A percentile compares a stretch with the other conserved stretches of the same genome.
These are phyloP conservation scores for Xenopus petersii DNA, from an alignment of 2,797 vertebrate genomes.

Conservation along the genomic window DNA sequence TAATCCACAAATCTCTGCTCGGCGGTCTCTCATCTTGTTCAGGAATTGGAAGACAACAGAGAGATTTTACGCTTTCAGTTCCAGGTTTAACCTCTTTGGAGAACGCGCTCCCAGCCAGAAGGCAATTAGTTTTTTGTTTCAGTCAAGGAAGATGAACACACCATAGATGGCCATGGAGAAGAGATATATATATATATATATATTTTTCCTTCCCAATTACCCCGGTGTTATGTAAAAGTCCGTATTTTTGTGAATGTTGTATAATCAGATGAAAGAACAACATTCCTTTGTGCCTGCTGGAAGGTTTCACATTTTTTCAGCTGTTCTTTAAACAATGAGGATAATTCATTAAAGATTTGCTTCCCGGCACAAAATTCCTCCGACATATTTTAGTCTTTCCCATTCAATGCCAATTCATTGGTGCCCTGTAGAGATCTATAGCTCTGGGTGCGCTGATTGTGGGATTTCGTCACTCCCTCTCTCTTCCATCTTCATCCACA, in stretches of 20 bases:
- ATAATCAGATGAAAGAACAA: constrained; percentile 44
- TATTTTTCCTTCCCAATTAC: not conserved
- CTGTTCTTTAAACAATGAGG: constrained; percentile 26
- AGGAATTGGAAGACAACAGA: too few species aligned
- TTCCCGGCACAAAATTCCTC: constrained; percentile 3
- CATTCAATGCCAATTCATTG: too few species aligned
- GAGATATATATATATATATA: not conserved
- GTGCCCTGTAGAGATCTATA: too few species aligned
- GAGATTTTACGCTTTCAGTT: not conserved
- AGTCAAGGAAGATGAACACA: constrained; percentile 6
- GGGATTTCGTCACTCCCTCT: too few species aligned
- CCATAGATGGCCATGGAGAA: constrained; percentile 37
- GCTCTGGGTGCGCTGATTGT: too few species aligned
- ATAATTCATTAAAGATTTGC: constrained; percentile 22
- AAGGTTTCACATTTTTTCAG: constrained; percentile 28
- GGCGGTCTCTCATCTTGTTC: too few species aligned
- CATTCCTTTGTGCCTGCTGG: constrained; percentile 39
- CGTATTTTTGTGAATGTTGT: constrained; percentile 38
- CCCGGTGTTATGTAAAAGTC: constrained; percentile 34
- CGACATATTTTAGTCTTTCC: not conserved
- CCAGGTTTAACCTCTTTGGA: not conserved
- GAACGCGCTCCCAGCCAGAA: not conserved
- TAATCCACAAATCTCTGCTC: too few species aligned
- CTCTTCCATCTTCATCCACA: too few species aligned
- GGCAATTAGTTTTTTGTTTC: not conserved